Evolutionary conservation across 35 echinoderm and acorn worm species (phyloP).

Genomic region (Stichopus chloronotus): DNA sequence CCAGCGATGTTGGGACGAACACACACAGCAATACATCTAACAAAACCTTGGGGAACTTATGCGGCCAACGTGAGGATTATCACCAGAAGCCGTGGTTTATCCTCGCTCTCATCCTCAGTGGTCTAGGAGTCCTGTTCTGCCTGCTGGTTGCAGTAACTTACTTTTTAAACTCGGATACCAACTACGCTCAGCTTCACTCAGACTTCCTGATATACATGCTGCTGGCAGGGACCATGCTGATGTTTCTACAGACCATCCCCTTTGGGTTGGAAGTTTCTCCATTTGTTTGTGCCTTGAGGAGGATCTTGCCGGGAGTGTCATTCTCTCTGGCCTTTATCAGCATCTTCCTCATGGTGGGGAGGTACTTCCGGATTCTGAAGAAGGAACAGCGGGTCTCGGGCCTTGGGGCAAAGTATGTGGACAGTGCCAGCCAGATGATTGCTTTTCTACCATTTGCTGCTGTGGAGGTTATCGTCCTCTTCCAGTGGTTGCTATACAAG

Average conservation of each 20-base stretch:
- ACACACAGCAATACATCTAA: too few relatives aligned
- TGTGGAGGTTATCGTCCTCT: not conserved
- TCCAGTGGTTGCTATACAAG: constrained; percentile 53
- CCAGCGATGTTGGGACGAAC: too few relatives aligned
- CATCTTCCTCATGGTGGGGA: constrained; percentile 42
- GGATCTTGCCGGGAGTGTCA: not conserved
- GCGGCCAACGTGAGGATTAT: not conserved
- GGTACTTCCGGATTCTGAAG: constrained; percentile 29
- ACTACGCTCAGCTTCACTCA: not conserved
- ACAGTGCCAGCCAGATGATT: constrained; percentile 19
- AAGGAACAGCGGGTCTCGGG: constrained; percentile 30
- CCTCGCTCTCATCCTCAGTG: constrained; percentile 28
- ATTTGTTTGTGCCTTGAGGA: constrained; percentile 12
- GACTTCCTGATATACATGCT: constrained; percentile 8
- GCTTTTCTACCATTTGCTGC: not conserved
- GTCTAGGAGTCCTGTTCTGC: constrained; percentile 10
- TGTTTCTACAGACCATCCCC: constrained; percentile 32
- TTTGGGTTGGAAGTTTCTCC: not conserved
- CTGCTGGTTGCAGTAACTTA: not conserved
- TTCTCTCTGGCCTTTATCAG: not conserved
- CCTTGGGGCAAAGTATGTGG: constrained; percentile 20
- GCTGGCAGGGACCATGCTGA: not conserved
- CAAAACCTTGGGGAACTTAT: too few relatives aligned
- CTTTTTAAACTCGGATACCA: not conserved
- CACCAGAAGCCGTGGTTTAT: constrained; percentile 23